Evolutionary conservation across 2,797 vertebrate genomes (phyloP), one percentile per base, ranked within the genome.

Genomic region (Malacoraja senta): DNA sequence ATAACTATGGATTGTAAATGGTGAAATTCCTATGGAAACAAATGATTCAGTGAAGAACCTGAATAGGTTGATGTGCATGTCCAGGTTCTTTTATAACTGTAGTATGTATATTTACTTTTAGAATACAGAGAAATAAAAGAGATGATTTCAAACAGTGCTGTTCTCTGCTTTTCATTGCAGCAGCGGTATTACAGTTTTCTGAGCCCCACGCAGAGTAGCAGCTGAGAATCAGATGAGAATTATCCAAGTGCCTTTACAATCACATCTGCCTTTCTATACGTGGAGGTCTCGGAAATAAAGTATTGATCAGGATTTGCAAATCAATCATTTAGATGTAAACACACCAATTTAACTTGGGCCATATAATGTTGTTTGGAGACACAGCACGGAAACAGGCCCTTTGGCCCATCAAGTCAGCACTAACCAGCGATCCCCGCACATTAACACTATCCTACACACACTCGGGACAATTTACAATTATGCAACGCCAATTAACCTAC

Each of bases 41-140:
- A 96, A 38, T 92, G 96, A 97, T 97, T 97, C 96, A 97, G 97
- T 96, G 95, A 97, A 96, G 97, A 98, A 97, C 97, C 97, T 97
- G 97, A 96, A 96, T 96, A 97, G 97, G 97, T 97, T 96, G 95
- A 96, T 95, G 95, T 97, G 98, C 98, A 98, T 98, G 98, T 96
- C 97, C 95, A 95, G 97, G 96, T 97, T 97, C 97, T 97, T 97
- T 96, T 97, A 95, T 98, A 97, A 98, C 97, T 97, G 96, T 96
- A 97, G 97, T 98, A 97, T 99, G 98, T 98, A 98, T 97, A 98
- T 98, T 98, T 97, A 97, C 98, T 98, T 98, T 98, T 99, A 98
- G 98, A 98, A 98, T 98, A 98, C 97, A 98, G 97, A 97, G 97
- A 95, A 98, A 98, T 99, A 98, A 96, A 99, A 72, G 63, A 98